Evolutionary conservation across 2,113 vertebrate species (phyloP).

Genomic region (Alces alces): DNA sequence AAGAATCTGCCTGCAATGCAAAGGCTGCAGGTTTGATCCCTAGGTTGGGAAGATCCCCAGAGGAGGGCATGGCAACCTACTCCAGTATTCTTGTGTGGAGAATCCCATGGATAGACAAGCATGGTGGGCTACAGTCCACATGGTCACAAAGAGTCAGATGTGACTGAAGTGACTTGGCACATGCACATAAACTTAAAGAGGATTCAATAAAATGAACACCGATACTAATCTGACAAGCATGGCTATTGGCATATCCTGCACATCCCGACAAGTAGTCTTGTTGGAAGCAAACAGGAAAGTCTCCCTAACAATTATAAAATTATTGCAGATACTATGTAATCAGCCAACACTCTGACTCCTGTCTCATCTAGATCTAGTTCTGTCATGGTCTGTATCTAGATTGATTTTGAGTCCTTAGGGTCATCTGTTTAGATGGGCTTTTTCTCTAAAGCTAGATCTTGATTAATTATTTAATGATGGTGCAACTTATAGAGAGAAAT

Average conservation of each 20-base stretch:
- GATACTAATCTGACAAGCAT: neutral
- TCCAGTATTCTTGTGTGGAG: neutral
- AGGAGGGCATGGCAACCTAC: neutral
- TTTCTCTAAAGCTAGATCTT: neutral
- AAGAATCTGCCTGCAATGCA: neutral
- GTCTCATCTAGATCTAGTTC: neutral
- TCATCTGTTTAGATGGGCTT: neutral
- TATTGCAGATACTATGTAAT: neutral
- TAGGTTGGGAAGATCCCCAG: neutral
- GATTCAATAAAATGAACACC: neutral
- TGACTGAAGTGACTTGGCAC: neutral
- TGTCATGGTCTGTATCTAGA: neutral
- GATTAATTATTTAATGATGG: neutral
- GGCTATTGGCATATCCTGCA: neutral
- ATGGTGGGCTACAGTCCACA: neutral
- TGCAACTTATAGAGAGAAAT: neutral
- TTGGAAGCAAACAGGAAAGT: neutral
- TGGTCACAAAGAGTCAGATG: fast-evolving
- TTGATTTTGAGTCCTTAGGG: neutral
- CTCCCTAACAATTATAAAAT: neutral
- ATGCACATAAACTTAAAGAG: neutral
- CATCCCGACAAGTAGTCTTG: neutral
- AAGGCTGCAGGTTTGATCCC: neutral
- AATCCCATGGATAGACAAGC: neutral
- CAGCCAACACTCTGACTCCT: neutral